Evolutionary conservation across 2,113 vertebrate species (phyloP).

Genomic region (Myxocyprinus asiaticus): DNA sequence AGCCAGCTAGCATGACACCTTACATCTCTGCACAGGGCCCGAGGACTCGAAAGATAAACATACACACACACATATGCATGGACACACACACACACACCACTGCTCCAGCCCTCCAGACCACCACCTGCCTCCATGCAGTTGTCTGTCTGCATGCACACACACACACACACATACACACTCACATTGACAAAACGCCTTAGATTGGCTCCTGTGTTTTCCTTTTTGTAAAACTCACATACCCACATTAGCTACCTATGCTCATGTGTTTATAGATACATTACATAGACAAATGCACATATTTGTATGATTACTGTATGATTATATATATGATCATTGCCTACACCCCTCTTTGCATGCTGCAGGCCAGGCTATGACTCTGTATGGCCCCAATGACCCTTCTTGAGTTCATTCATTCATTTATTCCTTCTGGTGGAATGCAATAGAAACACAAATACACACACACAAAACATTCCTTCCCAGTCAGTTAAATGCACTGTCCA

Average conservation of each 20-base stretch:
- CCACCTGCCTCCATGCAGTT: constrained; percentile 35
- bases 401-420: constrained; percentile 43
- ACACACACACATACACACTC: constrained; percentile 19
- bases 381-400: constrained; percentile 27
- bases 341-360: constrained; percentile 32
- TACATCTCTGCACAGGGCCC: constrained; percentile 45
- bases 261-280: neutral
- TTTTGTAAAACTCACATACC: constrained; percentile 12
- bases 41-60: constrained; percentile 43
- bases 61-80: constrained; percentile 6
- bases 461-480: constrained; percentile 16
- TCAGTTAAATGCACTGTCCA: neutral
- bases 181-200: neutral
- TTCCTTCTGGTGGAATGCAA: constrained; percentile 24
- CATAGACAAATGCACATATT: constrained; percentile 1
- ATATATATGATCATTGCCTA: constrained; percentile 7
- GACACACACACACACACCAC: constrained; percentile 9
- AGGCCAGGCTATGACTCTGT: constrained; percentile 36
- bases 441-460: constrained; percentile 30
- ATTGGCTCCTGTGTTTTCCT: constrained; percentile 13
- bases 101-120: constrained; percentile 46
- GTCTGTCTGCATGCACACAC: constrained; percentile 12
- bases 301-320: constrained; percentile 1
- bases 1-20: constrained; percentile 42
- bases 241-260: neutral